phyloP scores from a whole-genome alignment of 1,140 invertebrate species.

The Drosophila lacteicornis region DNA sequence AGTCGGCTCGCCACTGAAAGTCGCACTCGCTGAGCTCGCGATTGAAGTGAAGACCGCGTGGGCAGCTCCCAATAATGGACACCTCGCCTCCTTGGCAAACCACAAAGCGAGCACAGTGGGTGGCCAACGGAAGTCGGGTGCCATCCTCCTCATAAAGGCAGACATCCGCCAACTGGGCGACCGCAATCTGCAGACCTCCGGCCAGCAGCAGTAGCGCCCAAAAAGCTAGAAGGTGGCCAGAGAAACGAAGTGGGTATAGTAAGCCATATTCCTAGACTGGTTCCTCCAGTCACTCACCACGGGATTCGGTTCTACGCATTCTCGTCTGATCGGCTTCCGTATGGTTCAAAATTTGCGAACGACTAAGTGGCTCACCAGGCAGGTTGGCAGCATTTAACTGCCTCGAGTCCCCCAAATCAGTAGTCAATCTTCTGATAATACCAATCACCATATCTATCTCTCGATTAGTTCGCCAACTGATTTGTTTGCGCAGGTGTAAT shows the following conservation, averaged over 20 bases:
- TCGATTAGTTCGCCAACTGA: constrained; percentile 65
- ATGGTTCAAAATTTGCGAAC: constrained; percentile 42
- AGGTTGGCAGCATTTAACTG: constrained; percentile 51
- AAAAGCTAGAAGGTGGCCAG: constrained; percentile 4
- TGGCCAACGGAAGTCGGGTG: constrained; percentile 37
- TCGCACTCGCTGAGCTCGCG: constrained; percentile 58
- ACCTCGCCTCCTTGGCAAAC: constrained; percentile 48
- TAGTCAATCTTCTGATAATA: constrained; percentile 76
- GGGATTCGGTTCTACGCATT: constrained; percentile 20
- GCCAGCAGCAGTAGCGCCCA: constrained; percentile 23
- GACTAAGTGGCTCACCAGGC: constrained; percentile 46
- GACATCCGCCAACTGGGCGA: constrained; percentile 32
- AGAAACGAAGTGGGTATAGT: neutral
- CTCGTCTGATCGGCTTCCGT: constrained; percentile 15
- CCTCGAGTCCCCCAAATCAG: constrained; percentile 51
- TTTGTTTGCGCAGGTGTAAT: constrained; percentile 55
- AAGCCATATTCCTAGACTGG: neutral
- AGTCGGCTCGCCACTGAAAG: constrained; percentile 69
- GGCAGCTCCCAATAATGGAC: constrained; percentile 50
- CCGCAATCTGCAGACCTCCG: constrained; percentile 3
- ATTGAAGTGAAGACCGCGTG: constrained; percentile 68
- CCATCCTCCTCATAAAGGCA: constrained; percentile 50
- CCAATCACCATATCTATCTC: constrained; percentile 63
- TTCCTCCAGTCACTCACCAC: constrained; percentile 24
- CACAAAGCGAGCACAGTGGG: constrained; percentile 53